phyloP scores from a whole-genome alignment of 2,113 vertebrate species.

The Rhinolophus sinicus region DNA sequence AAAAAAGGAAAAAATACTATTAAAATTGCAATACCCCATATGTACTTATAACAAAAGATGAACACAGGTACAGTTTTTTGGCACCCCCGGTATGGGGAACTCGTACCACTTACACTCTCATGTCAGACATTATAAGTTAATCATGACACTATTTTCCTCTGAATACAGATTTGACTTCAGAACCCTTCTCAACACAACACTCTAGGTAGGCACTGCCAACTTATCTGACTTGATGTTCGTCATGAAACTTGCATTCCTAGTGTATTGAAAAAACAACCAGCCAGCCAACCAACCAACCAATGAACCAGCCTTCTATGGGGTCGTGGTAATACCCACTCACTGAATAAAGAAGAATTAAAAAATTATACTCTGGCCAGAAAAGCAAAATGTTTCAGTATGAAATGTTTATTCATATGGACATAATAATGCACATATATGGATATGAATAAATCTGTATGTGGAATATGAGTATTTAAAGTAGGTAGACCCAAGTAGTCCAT shows the following conservation, averaged over 20 bases:
- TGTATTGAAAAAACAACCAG: neutral
- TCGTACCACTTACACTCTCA: neutral
- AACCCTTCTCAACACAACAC: neutral
- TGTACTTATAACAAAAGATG: too few relatives aligned
- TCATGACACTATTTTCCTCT: neutral
- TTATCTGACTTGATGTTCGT: neutral
- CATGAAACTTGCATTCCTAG: neutral
- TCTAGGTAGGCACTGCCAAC: neutral
- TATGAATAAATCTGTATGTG: neutral
- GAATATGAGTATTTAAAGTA: neutral
- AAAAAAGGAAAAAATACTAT: too few relatives aligned
- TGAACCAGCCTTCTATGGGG: neutral
- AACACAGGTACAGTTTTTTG: too few relatives aligned
- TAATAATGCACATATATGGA: neutral
- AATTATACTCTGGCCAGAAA: neutral
- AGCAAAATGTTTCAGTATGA: neutral
- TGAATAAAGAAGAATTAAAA: neutral
- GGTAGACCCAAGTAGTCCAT: neutral
- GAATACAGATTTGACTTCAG: neutral
- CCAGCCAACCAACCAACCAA: neutral
- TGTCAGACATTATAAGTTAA: neutral
- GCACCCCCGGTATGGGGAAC: neutral
- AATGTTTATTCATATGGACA: neutral
- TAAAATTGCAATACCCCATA: too few relatives aligned
- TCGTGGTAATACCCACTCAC: neutral